These are phyloP conservation scores for Nemurella pictetii DNA, from an alignment of 2,888 invertebrate species.

Conservation along the genomic window DNA sequence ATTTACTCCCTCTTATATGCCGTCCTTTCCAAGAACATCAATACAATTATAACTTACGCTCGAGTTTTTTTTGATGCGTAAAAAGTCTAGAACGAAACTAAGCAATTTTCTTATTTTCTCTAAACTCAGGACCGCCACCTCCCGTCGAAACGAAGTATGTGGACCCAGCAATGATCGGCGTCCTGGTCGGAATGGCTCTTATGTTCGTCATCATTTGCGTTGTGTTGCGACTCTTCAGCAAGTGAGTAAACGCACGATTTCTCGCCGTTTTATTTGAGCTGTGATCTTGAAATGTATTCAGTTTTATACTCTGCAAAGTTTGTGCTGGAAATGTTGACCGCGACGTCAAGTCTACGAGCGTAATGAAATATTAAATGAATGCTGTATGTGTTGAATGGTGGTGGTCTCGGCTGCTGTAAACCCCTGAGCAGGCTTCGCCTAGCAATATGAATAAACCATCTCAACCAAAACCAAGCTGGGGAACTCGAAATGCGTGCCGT, in stretches of 20 bases:
- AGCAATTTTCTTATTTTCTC: neutral
- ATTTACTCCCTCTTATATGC: neutral
- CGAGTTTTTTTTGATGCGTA: too few relatives aligned
- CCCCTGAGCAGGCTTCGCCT: neutral
- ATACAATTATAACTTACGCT: neutral
- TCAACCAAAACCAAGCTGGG: neutral
- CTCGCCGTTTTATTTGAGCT: neutral
- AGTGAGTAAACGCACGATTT: constrained; percentile 58
- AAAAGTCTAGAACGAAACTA: too few relatives aligned
- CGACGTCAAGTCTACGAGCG: neutral
- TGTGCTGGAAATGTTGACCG: neutral
- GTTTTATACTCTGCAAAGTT: neutral
- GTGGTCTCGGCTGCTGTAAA: neutral
- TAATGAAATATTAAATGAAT: neutral
- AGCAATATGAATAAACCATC: neutral
- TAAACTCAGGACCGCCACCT: neutral
- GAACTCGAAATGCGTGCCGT: neutral
- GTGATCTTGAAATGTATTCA: neutral
- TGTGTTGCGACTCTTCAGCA: constrained; percentile 88
- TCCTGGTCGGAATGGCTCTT: constrained; percentile 85
- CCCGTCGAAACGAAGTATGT: constrained; percentile 61
- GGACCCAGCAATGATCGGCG: constrained; percentile 89
- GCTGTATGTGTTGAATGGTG: neutral
- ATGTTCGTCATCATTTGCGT: constrained; percentile 95
- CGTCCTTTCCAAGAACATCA: neutral